Base-by-base conservation (phyloP, 2,888 invertebrate species). In the Ochropleura plecta region DNA sequence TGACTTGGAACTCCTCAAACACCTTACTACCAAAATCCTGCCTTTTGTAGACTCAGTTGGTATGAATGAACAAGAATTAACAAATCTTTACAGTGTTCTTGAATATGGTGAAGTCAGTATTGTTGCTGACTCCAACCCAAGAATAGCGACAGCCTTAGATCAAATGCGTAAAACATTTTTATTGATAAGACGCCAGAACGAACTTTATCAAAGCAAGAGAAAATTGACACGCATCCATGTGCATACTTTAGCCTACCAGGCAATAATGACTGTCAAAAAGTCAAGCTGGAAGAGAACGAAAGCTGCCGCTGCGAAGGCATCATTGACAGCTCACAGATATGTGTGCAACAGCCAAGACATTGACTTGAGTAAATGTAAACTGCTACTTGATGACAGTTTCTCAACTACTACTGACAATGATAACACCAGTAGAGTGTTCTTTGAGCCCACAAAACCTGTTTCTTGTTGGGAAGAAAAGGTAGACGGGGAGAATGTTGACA, bases 21-120 rank as follows among this genome's bases (percentile, higher is more conserved):
- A 98, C 65, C 93, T 98, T 0, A 97, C 97, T 0, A 96, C 97
- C 7, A 96, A 97, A 85, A 97, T 98, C 0, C 95, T 98, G 79
- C 98, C 98, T 0, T 97, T 97, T 89, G 97, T 98, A 0, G 98
- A 98, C 91, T 98, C 98, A 0, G 95, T 98, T 6, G 98, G 98
- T 5, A 98, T 98, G 98, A 98, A 98, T 90, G 98, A 98, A 90
- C 98, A 98, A 93, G 98, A 98, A 93, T 94, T 98, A 71, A 97
- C 98, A 0, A 98, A 98, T 94, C 93, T 98, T 12, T 97, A 97
- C 77, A 97, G 97, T 91, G 97, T 98, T 6, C 93, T 98, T 70
- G 96, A 97, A 78, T 96, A 97, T 88, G 98, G 98, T 5, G 97
- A 97, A 87, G 97, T 98, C 10, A 98, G 97, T 44, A 94, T 98